Conservation (phyloP, 2,113 vertebrate genomes). For the Percopsis transmontana region DNA sequence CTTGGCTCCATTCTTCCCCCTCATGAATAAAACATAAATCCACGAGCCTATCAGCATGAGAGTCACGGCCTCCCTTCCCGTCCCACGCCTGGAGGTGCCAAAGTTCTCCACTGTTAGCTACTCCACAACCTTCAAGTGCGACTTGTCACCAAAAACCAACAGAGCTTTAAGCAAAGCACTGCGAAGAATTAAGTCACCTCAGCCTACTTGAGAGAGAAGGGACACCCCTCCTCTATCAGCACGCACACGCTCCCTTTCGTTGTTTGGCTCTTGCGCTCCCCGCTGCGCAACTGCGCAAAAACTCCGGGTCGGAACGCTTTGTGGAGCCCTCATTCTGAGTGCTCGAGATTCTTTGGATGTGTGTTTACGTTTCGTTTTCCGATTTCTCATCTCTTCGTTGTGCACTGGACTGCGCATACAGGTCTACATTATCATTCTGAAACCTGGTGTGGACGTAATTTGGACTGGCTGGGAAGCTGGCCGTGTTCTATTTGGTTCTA, state of each 20-base stretch:
- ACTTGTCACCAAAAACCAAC: slow-evolving; percentile 61
- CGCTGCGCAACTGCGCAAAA: neutral
- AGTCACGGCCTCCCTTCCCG: slow-evolving; percentile 53
- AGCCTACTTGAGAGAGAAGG: slow-evolving; percentile 53
- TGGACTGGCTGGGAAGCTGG: slow-evolving; percentile 29
- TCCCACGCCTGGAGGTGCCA: slow-evolving; percentile 59
- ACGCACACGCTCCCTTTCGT: slow-evolving; percentile 16
- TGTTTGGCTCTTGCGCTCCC: neutral
- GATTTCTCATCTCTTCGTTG: slow-evolving; percentile 10
- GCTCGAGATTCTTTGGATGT: slow-evolving; percentile 25
- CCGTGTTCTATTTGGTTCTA: slow-evolving; percentile 31
- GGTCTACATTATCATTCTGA: slow-evolving; percentile 16
- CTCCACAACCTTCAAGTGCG: slow-evolving; percentile 72
- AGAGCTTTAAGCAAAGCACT: slow-evolving; percentile 60
- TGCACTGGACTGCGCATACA: slow-evolving; percentile 21
- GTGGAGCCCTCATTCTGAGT: slow-evolving; percentile 24
- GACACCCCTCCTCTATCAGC: slow-evolving; percentile 34
- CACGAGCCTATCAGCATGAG: slow-evolving; percentile 79
- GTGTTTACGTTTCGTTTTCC: slow-evolving; percentile 12
- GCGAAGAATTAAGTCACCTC: slow-evolving; percentile 57
- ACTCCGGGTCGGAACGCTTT: slow-evolving; percentile 20
- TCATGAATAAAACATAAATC: slow-evolving; percentile 80
- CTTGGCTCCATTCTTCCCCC: slow-evolving; percentile 70
- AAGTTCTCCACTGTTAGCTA: slow-evolving; percentile 73
- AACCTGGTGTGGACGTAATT: slow-evolving; percentile 34